Conservation (phyloP, 2,888 invertebrate genomes). For the Chrysolina oricalcia region DNA sequence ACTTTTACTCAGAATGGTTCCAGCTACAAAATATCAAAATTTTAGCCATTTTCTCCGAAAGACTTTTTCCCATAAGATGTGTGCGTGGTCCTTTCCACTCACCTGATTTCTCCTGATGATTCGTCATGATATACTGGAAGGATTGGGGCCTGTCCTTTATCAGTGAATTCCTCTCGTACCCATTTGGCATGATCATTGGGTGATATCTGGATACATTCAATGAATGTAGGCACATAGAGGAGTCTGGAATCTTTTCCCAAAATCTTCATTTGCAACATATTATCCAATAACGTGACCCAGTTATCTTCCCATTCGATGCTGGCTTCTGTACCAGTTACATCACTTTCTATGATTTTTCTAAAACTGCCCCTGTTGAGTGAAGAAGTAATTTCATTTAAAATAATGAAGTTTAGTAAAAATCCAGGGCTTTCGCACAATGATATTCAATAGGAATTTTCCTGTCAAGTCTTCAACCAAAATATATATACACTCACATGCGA, state of each 20-base stretch:
- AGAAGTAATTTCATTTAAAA: neutral
- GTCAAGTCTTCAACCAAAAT: too few relatives aligned
- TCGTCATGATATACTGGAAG: slow-evolving; percentile 69
- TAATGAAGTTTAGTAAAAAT: too few relatives aligned
- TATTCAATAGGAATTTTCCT: too few relatives aligned
- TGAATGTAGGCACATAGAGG: slow-evolving; percentile 80
- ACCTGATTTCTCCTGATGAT: slow-evolving; percentile 63
- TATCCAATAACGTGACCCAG: slow-evolving; percentile 92
- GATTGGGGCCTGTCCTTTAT: slow-evolving; percentile 50
- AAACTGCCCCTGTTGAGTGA: slow-evolving; percentile 58
- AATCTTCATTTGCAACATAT: slow-evolving; percentile 86
- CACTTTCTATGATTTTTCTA: slow-evolving; percentile 56
- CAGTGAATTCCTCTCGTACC: slow-evolving; percentile 33
- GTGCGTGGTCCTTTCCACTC: too few relatives aligned
- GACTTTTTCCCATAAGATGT: too few relatives aligned
- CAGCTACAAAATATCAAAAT: too few relatives aligned
- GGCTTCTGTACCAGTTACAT: slow-evolving; percentile 51
- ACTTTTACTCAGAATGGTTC: too few relatives aligned
- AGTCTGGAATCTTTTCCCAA: slow-evolving; percentile 79
- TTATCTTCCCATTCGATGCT: slow-evolving; percentile 71
- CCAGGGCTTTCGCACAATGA: too few relatives aligned
- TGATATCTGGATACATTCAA: slow-evolving; percentile 73
- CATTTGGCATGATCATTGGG: slow-evolving; percentile 65
- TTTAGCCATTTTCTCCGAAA: too few relatives aligned
- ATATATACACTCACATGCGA: too few relatives aligned